These are phyloP conservation scores for Gryllus bimaculatus DNA, from an alignment of 1,140 invertebrate genomes.

Conservation along the genomic window DNA sequence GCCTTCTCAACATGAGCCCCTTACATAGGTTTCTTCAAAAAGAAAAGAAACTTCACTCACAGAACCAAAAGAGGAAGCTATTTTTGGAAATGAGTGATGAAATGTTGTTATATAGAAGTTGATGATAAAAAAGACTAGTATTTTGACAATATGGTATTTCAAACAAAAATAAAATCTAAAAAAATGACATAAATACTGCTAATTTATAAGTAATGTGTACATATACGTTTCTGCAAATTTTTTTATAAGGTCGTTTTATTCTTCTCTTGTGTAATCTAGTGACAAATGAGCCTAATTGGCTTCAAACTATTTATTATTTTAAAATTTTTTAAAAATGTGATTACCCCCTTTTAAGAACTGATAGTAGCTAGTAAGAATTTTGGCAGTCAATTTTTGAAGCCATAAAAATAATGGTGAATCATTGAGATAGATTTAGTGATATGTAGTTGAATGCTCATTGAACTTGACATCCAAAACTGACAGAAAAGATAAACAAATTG, in stretches of 20 bases:
- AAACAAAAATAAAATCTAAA: slow-evolving; percentile 9
- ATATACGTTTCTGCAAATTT: slow-evolving; percentile 13
- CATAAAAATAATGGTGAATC: slow-evolving; percentile 10
- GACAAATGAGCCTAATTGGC: slow-evolving; percentile 2
- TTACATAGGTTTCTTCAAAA: background rate
- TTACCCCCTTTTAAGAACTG: slow-evolving; percentile 13
- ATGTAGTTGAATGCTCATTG: slow-evolving; percentile 13
- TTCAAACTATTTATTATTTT: slow-evolving; percentile 14
- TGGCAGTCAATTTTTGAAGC: slow-evolving; percentile 14
- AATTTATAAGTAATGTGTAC: slow-evolving; percentile 11
- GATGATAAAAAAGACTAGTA: slow-evolving; percentile 12
- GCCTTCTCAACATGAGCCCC: slow-evolving; percentile 2
- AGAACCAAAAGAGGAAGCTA: slow-evolving; percentile 13
- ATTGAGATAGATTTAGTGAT: slow-evolving; percentile 11
- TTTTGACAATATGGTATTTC: slow-evolving; percentile 16
- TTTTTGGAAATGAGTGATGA: slow-evolving; percentile 13
- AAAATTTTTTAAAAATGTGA: slow-evolving; percentile 11
- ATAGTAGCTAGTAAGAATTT: slow-evolving; percentile 10
- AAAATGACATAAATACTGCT: slow-evolving; percentile 7
- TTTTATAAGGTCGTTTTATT: slow-evolving; percentile 2
- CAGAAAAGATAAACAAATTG: background rate
- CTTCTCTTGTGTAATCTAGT: slow-evolving; percentile 10
- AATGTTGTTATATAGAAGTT: slow-evolving; percentile 11
- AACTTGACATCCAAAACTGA: background rate
- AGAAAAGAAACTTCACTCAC: slow-evolving; percentile 10